A percentile compares a stretch with the other conserved stretches of the same genome.
These are phyloP conservation scores for Rhizoglyphus robini DNA, from an alignment of 1,140 invertebrate genomes.

Conservation along the genomic window DNA sequence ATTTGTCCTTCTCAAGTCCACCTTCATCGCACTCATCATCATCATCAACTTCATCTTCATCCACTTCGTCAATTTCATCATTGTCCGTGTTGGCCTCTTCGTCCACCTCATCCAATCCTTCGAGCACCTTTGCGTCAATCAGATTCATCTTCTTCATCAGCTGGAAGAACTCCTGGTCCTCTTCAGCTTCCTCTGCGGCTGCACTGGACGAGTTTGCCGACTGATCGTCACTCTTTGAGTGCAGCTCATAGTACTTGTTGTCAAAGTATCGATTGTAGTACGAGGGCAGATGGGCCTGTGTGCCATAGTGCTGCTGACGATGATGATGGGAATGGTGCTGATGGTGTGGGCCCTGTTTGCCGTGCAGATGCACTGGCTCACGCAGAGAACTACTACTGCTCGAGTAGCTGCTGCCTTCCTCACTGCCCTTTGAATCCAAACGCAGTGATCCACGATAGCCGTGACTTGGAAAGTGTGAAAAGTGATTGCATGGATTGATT, in stretches of 20 bases:
- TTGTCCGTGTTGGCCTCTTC: background rate
- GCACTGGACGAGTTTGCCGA: background rate
- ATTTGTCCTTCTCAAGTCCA: background rate
- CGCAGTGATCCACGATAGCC: background rate
- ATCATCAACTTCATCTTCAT: background rate
- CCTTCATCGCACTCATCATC: background rate
- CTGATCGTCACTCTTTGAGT: background rate
- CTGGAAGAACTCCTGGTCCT: background rate
- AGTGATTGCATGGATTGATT: background rate
- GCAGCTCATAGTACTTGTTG: background rate
- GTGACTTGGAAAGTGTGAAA: background rate
- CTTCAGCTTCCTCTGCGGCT: background rate
- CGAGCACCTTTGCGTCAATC: background rate
- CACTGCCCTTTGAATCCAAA: too few species aligned
- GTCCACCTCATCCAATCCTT: background rate
- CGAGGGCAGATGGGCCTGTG: background rate
- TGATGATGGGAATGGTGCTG: background rate
- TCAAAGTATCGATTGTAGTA: background rate
- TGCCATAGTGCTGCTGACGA: background rate
- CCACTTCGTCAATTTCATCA: background rate
- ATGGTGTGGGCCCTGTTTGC: background rate
- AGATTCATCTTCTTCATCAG: conserved; percentile 4
- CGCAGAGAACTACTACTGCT: too few species aligned
- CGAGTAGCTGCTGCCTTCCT: too few species aligned
- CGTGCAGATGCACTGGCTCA: background rate